Percentiles rank a stretch among this genome's conserved stretches.
Evolutionary conservation across 2,888 invertebrate genomes (phyloP).

Genomic region (Rhagonycha fulva): DNA sequence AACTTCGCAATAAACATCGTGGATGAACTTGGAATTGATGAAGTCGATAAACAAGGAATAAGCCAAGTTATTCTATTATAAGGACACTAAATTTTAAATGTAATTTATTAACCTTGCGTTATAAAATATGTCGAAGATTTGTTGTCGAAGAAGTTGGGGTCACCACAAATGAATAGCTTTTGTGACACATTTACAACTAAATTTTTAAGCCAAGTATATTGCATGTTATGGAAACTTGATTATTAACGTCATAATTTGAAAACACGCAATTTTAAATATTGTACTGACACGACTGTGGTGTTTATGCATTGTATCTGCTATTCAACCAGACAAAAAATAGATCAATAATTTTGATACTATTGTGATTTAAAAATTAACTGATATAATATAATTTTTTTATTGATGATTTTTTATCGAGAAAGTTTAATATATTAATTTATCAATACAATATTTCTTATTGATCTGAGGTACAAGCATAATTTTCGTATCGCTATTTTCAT

Average conservation of each 20-base stretch:
- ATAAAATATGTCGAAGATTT: neutral
- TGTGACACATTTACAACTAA: neutral
- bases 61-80: neutral
- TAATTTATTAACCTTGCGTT: neutral
- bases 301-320: neutral
- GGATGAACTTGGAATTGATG: neutral
- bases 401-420: no score
- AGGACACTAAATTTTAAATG: neutral
- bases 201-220: neutral
- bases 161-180: neutral
- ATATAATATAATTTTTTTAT: no score
- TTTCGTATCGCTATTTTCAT: neutral
- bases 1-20: neutral
- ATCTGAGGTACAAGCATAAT: no score
- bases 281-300: neutral
- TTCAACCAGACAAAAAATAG: neutral
- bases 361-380: neutral
- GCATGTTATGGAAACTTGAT: neutral
- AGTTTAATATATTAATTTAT: neutral
- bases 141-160: no score
- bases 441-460: no score
- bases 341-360: neutral
- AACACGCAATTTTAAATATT: neutral
- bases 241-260: neutral
- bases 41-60: neutral